Evolutionary conservation across 2,797 vertebrate genomes (phyloP), one percentile per base, ranked within the genome.

Genomic region (Sebastes cheni): DNA sequence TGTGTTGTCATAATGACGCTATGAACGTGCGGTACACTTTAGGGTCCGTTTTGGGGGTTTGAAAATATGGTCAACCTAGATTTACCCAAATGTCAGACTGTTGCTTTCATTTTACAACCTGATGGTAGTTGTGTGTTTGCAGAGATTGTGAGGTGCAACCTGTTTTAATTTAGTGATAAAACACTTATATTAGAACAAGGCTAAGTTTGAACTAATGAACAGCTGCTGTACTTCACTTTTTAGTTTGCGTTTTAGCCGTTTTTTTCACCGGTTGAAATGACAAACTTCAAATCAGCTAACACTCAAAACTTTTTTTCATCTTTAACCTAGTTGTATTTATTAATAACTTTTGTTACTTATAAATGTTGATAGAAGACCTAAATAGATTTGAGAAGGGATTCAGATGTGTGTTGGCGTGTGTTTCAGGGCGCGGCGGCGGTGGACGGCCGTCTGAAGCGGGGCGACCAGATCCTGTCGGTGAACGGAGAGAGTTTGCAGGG

Each of bases 401-500:
- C 55, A 58, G 23, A 27, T 58, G 14, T 7, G 58, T 66, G 42
- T 66, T 20, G 30, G 60, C 36, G 60, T 77, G 61, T 82, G 54
- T 77, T 77, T 59, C 90, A 99, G 98, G 98, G 98, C 52, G 98
- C 98, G 7, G 97, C 98, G 22, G 97, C 97, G 0, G 96, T 95
- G 22, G 98, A 99, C 0, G 96, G 97, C 5, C 95, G 93, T 70
- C 91, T 99, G 91, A 98, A 97, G 75, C 96, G 98, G 0, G 97
- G 98, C 0, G 98, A 99, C 77, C 98, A 99, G 93, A 96, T 99
- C 72, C 84, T 99, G 86, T 91, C 96, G 0, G 98, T 99, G 72
- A 99, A 98, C 22, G 95, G 97, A 11, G 96, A 99, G 82, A 95
- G 95, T 62, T 92, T 99, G 89, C 97, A 98, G 83, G 97, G 96